Base-by-base conservation (phyloP, 2,888 invertebrate genomes). In the Cheilosia scutellata region DNA sequence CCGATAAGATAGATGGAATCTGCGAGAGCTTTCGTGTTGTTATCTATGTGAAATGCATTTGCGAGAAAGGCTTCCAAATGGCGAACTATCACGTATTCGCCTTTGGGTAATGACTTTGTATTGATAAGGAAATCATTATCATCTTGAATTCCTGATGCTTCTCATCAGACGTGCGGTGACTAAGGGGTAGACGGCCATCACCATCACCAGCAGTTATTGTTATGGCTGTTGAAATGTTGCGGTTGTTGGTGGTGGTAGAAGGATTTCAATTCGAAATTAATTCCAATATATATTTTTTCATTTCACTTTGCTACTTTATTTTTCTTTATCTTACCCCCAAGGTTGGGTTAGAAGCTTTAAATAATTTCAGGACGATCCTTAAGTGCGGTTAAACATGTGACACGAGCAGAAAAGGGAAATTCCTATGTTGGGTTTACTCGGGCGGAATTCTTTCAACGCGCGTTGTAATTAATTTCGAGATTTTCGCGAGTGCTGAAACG, bases 21-120 rank as follows among this genome's bases (percentile, higher is more conserved):
- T 57, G 4, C 20, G 31, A 4, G 33, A 33, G 51, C 42, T 60
- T 33, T 49, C 13, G 47, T 51, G 40, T 25, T 40, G 25, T 40
- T 51, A 62, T 72, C 53, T 62, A 5, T 20, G 68, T 53, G 55
- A 40, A 53, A 70, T 84, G 74, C 74, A 80, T 84, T 79, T 84
- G 62, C 44, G 58, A 70, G 27, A 33, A n/a, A 63, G 42, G 9
- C 4, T 16, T n/a, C n/a, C n/a, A 47, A 60, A 44, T 9, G 4
- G 1, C 13, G 9, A 47, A 62, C 40, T 42, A 58, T 42, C 60
- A 74, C 58, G 58, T 58, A 58, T 20, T n/a, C 16, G 33, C 20
- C 5, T 29, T 51, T 53, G 29, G 20, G 63, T 63, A 49, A 55
- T 74, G 44, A 37, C 6, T 40, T 20, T 27, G 47, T 55, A 75